Evolutionary conservation across 2,888 invertebrate species (phyloP).

Genomic region (Spilosoma lubricipeda): DNA sequence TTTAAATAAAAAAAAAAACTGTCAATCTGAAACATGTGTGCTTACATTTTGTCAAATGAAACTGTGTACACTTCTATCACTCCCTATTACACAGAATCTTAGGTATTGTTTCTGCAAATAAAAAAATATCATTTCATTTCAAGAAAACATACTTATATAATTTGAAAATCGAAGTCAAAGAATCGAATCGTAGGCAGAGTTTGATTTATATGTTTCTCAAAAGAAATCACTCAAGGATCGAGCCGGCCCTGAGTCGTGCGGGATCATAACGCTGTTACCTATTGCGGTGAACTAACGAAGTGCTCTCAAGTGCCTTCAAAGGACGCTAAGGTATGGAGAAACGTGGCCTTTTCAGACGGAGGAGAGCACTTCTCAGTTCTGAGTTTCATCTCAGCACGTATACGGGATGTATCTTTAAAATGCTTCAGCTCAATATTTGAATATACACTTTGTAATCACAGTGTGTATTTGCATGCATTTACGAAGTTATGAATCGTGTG

Average conservation of each 20-base stretch:
- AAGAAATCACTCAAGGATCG: constrained; percentile 42
- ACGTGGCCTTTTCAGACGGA: constrained; percentile 59
- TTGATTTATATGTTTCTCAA: constrained; percentile 17
- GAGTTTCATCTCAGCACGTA: constrained; percentile 38
- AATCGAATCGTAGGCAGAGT: not conserved
- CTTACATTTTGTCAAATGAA: too few species aligned
- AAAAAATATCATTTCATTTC: too few species aligned
- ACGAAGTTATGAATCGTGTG: not conserved
- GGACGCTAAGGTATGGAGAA: constrained; percentile 57
- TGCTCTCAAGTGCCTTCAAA: constrained; percentile 61
- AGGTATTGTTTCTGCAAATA: too few species aligned
- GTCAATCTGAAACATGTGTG: not conserved
- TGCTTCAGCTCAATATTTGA: constrained; percentile 33
- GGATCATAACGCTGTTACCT: constrained; percentile 66
- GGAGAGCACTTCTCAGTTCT: constrained; percentile 47
- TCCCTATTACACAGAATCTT: too few species aligned
- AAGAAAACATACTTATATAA: not conserved
- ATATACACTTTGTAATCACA: constrained; percentile 15
- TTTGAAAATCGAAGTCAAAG: not conserved
- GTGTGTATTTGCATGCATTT: not conserved
- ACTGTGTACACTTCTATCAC: too few species aligned
- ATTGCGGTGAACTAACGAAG: constrained; percentile 68
- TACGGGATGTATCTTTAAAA: constrained; percentile 35
- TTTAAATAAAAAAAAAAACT: not conserved
- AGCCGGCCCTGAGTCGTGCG: constrained; percentile 56